These are phyloP conservation scores for Schlechtendalia chinensis DNA, from an alignment of 1,140 invertebrate species.

Conservation along the genomic window DNA sequence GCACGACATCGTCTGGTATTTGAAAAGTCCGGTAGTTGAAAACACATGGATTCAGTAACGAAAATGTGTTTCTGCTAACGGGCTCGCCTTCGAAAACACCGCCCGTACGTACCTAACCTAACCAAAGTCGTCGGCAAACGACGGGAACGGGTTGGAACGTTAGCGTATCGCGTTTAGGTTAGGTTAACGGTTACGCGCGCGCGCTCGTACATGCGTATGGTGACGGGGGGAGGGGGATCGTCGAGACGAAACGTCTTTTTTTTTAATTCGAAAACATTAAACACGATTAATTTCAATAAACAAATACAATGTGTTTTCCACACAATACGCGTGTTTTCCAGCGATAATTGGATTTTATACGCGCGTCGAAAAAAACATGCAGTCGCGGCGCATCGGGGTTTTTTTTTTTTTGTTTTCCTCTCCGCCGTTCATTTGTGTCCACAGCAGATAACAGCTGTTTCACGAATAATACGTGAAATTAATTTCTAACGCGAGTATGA, in stretches of 20 bases:
- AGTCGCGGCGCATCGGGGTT: background rate
- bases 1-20: too few species aligned
- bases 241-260: background rate
- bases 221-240: background rate
- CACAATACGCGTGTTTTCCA: background rate
- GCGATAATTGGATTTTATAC: background rate
- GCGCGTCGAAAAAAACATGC: background rate
- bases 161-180: too few species aligned
- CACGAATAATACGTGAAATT: background rate
- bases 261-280: background rate
- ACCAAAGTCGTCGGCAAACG: constrained; percentile 29
- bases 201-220: too few species aligned
- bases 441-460: background rate
- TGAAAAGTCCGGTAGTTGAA: too few species aligned
- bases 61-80: too few species aligned
- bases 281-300: background rate
- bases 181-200: too few species aligned
- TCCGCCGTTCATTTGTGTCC: background rate
- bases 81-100: too few species aligned
- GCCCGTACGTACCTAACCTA: too few species aligned
- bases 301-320: background rate
- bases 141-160: too few species aligned
- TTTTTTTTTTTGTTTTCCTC: background rate
- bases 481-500: background rate
- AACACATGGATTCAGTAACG: too few species aligned